phyloP scores from a whole-genome alignment of 2,113 vertebrate genomes.

The Pedionomus torquatus region DNA sequence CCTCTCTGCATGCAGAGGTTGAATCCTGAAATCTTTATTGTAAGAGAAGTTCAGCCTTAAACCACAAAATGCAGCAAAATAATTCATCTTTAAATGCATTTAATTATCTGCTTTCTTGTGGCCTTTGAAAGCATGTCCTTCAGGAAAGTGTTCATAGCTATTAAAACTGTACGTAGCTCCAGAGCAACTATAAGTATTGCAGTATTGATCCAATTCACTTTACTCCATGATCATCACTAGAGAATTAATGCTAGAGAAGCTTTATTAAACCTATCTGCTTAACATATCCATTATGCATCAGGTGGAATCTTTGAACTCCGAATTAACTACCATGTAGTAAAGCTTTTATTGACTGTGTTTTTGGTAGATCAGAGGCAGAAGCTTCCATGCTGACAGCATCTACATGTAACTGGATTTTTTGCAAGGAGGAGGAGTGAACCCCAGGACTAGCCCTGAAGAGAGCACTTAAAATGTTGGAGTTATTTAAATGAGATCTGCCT shows the following conservation, averaged over 20 bases:
- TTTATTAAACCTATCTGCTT: conserved; percentile 5
- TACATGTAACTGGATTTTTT: background rate
- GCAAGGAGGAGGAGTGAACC: background rate
- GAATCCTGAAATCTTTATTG: background rate
- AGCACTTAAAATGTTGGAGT: background rate
- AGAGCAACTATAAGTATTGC: background rate
- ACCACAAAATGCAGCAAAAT: background rate
- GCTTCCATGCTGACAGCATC: background rate
- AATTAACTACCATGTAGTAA: background rate
- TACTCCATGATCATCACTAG: background rate
- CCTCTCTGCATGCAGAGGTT: background rate
- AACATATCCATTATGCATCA: background rate
- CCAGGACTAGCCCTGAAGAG: background rate
- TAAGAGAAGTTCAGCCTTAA: background rate
- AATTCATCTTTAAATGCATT: background rate
- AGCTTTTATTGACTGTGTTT: background rate
- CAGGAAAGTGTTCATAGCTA: background rate
- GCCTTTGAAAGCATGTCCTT: background rate
- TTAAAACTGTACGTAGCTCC: background rate
- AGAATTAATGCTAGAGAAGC: background rate
- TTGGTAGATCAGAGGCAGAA: background rate
- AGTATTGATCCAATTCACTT: background rate
- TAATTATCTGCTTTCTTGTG: background rate
- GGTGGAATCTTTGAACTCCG: background rate
- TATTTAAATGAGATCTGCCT: background rate